A percentile compares a stretch with the other conserved stretches of the same genome.
Evolutionary conservation across 2,888 invertebrate genomes (phyloP).

Genomic region (Oligia strigilis): DNA sequence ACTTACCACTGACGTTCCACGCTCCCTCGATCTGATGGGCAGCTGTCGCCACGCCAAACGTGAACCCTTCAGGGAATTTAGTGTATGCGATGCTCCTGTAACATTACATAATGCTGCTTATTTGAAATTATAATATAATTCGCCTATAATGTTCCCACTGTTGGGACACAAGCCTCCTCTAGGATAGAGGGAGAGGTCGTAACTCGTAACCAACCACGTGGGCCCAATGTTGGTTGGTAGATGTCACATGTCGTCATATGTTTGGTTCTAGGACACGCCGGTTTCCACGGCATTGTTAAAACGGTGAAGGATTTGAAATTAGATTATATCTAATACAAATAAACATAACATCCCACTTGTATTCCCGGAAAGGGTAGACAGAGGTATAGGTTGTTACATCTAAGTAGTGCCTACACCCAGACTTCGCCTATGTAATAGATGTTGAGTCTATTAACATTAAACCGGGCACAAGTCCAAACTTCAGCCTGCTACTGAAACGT

Average conservation of each 20-base stretch:
- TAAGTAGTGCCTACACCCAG: background rate
- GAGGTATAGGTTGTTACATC: background rate
- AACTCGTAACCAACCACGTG: too few species aligned
- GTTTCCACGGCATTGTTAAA: too few species aligned
- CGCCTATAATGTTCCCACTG: too few species aligned
- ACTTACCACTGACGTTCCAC: slow-evolving; percentile 90
- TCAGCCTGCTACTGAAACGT: background rate
- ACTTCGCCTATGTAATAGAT: background rate
- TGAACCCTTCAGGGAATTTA: slow-evolving; percentile 87
- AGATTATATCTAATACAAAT: too few species aligned
- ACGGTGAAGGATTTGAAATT: too few species aligned
- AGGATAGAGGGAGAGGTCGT: too few species aligned
- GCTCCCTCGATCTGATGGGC: slow-evolving; percentile 92
- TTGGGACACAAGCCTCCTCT: too few species aligned
- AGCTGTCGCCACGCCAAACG: slow-evolving; percentile 89
- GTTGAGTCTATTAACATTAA: background rate
- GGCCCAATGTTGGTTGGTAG: too few species aligned
- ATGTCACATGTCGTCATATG: too few species aligned
- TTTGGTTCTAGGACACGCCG: too few species aligned
- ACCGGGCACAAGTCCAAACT: background rate
- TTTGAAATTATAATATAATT: background rate
- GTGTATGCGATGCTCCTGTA: slow-evolving; percentile 80
- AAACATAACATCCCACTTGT: background rate
- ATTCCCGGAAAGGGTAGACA: background rate
- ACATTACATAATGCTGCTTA: slow-evolving; percentile 1